phyloP scores from a whole-genome alignment of 2,888 invertebrate genomes.

The Heliconius cydno region DNA sequence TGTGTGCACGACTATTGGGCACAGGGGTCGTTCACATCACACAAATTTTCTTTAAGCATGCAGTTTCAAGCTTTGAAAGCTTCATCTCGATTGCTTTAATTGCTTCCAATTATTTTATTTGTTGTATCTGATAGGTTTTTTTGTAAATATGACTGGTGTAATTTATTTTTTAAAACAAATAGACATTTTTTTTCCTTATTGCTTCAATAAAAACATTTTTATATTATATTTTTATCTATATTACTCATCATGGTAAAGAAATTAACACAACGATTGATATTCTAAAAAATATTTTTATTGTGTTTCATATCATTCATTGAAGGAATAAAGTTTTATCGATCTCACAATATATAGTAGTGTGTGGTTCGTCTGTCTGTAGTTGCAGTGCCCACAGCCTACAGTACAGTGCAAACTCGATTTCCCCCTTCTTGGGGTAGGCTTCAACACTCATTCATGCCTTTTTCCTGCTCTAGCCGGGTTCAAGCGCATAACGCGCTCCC shows the following conservation, averaged over 20 bases:
- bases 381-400: constrained; percentile 70
- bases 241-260: neutral
- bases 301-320: constrained; percentile 46
- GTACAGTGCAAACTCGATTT: constrained; percentile 80
- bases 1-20: constrained; percentile 78
- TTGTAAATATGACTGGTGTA: neutral
- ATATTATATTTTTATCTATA: neutral
- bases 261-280: neutral
- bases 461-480: constrained; percentile 72
- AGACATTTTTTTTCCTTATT: neutral
- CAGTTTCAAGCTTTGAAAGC: constrained; percentile 39
- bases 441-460: constrained; percentile 82
- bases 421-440: constrained; percentile 82
- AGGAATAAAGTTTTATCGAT: constrained; percentile 66
- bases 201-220: neutral
- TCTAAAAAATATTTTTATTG: neutral
- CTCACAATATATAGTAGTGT: constrained; percentile 62
- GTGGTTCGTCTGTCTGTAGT: constrained; percentile 70
- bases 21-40: constrained; percentile 78
- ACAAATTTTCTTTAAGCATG: constrained; percentile 66
- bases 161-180: neutral
- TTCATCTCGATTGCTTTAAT: constrained; percentile 25
- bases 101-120: constrained; percentile 11
- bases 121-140: neutral
- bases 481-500: constrained; percentile 68